Base-by-base conservation (phyloP, 2,888 invertebrate genomes). In the Harpalus rubripes region DNA sequence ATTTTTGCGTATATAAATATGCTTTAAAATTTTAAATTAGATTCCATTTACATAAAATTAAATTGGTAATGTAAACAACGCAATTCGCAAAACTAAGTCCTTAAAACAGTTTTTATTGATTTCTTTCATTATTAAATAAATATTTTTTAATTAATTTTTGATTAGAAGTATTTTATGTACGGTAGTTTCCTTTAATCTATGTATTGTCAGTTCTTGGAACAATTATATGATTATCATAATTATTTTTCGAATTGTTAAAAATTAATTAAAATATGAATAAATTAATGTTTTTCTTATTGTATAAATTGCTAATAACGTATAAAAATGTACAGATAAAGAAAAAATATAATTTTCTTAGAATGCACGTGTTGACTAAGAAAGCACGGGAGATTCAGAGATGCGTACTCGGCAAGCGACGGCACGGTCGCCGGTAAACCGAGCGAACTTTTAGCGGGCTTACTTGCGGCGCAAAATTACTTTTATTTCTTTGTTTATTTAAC, bases 311-410 rank as follows among this genome's bases (percentile, higher is more conserved):
- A 12, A 10, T 41, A 39, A 56, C 7, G 18, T 65, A 26, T 56
- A 63, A 22, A 44, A 81, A 68, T 26, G n/a, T 52, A 32, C 26
- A 63, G 61, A 68, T 81, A 68, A 81, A 26, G 56, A 18, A 16
- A 58, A 18, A 58, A 26, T 44, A 26, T 7, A 18, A 26, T 32
- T 74, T 72, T 59, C 32, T 74, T 61, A 6, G 26, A 63, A 65
- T 41, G 63, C 82, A 85, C 81, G 76, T 85, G 81, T 85, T 58
- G 5, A n/a, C 52, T 58, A 59, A 15, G 16, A 52, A 85, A 80
- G 84, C 79, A 52, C 79, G 79, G 63, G 44, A 72, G 7, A 32
- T 72, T 32, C 22, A 39, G 15, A 16, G n/a, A 72, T 7, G 16
- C 15, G n/a, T 59, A 41, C 15, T 84, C 65, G 78, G 68, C 63